Conservation (phyloP, 2,797 vertebrate species). For the Anguilla obscura region DNA sequence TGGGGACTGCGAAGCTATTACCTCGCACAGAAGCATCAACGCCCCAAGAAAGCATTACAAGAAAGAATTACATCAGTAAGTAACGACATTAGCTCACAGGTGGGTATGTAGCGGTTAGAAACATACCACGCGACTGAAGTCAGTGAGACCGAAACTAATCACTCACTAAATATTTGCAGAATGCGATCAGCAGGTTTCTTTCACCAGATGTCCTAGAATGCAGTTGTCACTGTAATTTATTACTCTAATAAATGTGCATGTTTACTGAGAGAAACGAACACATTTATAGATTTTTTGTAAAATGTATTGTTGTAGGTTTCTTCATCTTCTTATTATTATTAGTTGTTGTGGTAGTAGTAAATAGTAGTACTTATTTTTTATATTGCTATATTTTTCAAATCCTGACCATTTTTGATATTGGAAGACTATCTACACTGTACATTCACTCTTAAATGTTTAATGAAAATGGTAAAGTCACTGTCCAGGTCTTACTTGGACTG, state of each 20-base stretch:
- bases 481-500: not conserved
- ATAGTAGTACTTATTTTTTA: too few species aligned
- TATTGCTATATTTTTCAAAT: too few species aligned
- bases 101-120: conserved; percentile 15
- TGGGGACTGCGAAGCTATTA: not conserved
- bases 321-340: not conserved
- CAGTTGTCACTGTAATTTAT: not conserved
- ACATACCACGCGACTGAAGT: conserved; percentile 30
- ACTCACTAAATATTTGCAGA: conserved; percentile 20
- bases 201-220: conserved; percentile 26
- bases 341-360: too few species aligned
- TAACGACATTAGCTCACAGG: not conserved
- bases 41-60: not conserved
- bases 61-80: conserved; percentile 26
- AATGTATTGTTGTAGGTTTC: not conserved
- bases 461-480: not conserved
- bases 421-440: too few species aligned
- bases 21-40: not conserved
- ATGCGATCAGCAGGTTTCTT: conserved; percentile 27
- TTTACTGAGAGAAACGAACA: not conserved
- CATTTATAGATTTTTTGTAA: not conserved
- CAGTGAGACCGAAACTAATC: conserved; percentile 23
- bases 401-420: too few species aligned
- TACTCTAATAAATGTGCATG: conserved; percentile 27
- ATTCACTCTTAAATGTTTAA: not conserved